Percentiles rank a stretch among this genome's conserved stretches.
Evolutionary conservation across 1,140 invertebrate species (phyloP).

Genomic region (Telenomus remus): DNA sequence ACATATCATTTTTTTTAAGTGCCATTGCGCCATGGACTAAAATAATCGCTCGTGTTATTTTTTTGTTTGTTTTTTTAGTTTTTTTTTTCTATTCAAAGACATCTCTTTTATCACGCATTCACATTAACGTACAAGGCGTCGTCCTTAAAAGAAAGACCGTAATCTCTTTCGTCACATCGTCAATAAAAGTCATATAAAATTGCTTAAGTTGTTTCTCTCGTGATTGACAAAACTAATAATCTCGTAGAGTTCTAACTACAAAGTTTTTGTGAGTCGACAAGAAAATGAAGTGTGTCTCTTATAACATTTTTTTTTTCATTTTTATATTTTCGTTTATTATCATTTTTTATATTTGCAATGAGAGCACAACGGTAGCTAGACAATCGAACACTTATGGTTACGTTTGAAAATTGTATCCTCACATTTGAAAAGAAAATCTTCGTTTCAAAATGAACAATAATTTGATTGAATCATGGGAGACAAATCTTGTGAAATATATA

Average conservation of each 20-base stretch:
- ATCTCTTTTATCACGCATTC: constrained; percentile 31
- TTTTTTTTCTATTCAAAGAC: constrained; percentile 7
- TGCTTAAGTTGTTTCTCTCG: constrained; percentile 65
- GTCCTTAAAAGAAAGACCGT: constrained; percentile 54
- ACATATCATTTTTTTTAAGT: constrained; percentile 27
- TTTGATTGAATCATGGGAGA: constrained; percentile 26
- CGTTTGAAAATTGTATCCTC: constrained; percentile 13
- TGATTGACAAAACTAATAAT: constrained; percentile 65
- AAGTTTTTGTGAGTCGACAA: constrained; percentile 32
- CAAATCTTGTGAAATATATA: too few species aligned
- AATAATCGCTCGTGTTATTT: not conserved
- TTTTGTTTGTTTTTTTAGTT: not conserved
- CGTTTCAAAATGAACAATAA: constrained; percentile 20
- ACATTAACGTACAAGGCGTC: constrained; percentile 42
- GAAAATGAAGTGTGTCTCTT: constrained; percentile 60
- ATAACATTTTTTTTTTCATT: constrained; percentile 18
- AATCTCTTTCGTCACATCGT: constrained; percentile 33
- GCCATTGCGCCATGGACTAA: constrained; percentile 2
- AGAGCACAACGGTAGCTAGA: constrained; percentile 71
- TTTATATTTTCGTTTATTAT: constrained; percentile 12
- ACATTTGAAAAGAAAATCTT: constrained; percentile 5
- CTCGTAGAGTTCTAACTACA: constrained; percentile 32
- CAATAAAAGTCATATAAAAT: constrained; percentile 73
- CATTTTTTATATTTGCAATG: constrained; percentile 39
- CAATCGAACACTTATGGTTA: constrained; percentile 74